Evolutionary conservation across 2,797 vertebrate species (phyloP), one percentile per base, ranked within the genome.

Genomic region (Pterois miles): DNA sequence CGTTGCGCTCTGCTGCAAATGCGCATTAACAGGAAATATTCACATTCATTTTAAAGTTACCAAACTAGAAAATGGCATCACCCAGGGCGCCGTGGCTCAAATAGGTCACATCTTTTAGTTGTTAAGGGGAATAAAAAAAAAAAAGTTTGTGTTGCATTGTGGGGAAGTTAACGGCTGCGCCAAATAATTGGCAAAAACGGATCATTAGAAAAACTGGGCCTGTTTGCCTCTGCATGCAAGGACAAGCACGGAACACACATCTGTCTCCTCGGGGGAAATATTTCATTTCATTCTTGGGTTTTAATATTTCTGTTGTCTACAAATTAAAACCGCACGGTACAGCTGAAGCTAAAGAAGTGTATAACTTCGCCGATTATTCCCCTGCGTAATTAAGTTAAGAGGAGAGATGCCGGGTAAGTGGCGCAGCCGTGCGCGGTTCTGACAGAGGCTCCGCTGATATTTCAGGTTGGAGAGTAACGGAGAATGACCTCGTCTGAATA

Each of bases 171-270:
- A 64, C 38, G 71, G n/a, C 59, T 50, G 58, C 53, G 80, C 67
- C 54, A 60, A 86, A 84, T 81, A 84, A 91, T 71, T 85, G 77
- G 59, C 67, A 18, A 46, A 46, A 46, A 16, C 46, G 48, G 76
- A 80, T 83, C 52, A 52, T 80, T 79, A 80, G 52, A 57, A 50
- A 50, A 48, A 48, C 38, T 4, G 71, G 87, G 81, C 83, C 78
- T 57, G 71, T 64, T 56, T 22, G 29, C 56, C 10, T 75, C 46
- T 71, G 83, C 81, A 11, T 46, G 71, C 75, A 22, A 40, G 54
- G 59, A 78, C 57, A 69, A 54, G 53, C 81, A 82, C 71, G 67
- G 22, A 74, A 50, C 80, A 58, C 80, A 82, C 65, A 43, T 71
- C 65, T 16, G 54, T 71, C 43, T 84, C 82, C 77, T 72, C 58